A percentile compares a stretch with the other conserved stretches of the same genome.
Evolutionary conservation across 2,888 invertebrate genomes (phyloP).

Genomic region (Philonicus albiceps): DNA sequence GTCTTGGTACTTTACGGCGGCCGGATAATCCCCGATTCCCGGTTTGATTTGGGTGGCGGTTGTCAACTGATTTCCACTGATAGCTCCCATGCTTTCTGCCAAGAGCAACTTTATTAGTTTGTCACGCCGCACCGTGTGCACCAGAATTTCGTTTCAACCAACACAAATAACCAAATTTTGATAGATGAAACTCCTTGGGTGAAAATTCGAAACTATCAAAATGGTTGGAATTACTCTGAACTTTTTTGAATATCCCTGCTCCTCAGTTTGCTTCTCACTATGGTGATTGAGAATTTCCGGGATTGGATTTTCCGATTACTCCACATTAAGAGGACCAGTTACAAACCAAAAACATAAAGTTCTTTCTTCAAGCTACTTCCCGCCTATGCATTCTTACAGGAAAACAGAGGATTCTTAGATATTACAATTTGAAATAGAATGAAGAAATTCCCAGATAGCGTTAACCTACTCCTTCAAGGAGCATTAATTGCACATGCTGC

Average conservation of each 20-base stretch:
- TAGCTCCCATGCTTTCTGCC: neutral
- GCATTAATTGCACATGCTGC: neutral
- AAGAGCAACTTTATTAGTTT: neutral
- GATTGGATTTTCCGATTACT: neutral
- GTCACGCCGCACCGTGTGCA: neutral
- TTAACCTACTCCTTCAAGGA: neutral
- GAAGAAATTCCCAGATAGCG: neutral
- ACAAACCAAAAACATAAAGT: neutral
- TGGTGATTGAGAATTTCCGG: neutral
- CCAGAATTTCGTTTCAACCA: neutral
- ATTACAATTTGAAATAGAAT: neutral
- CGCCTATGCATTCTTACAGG: neutral
- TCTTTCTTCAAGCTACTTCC: neutral
- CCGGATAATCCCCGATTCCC: neutral
- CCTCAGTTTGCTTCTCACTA: neutral
- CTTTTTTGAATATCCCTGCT: neutral
- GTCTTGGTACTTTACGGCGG: neutral
- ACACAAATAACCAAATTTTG: neutral
- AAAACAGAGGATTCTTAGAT: neutral
- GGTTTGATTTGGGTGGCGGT: neutral
- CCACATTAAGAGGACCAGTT: neutral
- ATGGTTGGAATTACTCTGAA: neutral
- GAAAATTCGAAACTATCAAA: neutral
- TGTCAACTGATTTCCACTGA: neutral
- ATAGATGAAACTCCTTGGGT: neutral